Percentiles rank a stretch among this genome's conserved stretches.
Conservation (phyloP, 1,140 invertebrate genomes). For the Drosophila funebris region DNA sequence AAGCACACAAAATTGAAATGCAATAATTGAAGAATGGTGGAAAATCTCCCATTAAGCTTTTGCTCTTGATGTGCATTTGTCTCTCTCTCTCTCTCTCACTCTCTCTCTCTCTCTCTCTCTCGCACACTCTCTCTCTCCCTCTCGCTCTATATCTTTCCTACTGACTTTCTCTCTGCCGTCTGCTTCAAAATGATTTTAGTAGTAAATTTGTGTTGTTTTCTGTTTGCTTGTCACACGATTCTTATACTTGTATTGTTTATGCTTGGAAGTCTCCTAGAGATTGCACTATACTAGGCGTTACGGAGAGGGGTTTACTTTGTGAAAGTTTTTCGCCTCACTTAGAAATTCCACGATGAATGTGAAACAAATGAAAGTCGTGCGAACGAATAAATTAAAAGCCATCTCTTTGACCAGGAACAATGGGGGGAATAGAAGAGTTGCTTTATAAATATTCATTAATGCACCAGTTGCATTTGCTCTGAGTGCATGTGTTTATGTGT, state of each 20-base stretch:
- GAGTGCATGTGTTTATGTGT: constrained; percentile 9
- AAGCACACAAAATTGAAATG: constrained; percentile 31
- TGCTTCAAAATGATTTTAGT: constrained; percentile 27
- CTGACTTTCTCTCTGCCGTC: background rate
- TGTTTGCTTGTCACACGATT: constrained; percentile 27
- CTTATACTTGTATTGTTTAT: constrained; percentile 10
- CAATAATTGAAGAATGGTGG: constrained; percentile 25
- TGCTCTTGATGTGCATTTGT: background rate
- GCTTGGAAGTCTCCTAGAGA: background rate
- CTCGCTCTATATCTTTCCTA: background rate
- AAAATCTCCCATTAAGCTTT: constrained; percentile 54
- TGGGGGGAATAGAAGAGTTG: background rate
- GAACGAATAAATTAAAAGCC: constrained; percentile 71
- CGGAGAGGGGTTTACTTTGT: background rate
- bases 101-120: background rate
- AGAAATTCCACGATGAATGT: constrained; percentile 59
- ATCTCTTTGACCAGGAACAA: constrained; percentile 46
- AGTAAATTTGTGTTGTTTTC: constrained; percentile 37
- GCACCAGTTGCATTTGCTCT: constrained; percentile 46
- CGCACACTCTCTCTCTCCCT: background rate
- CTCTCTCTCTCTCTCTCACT: background rate
- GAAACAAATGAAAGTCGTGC: constrained; percentile 78
- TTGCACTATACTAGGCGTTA: background rate
- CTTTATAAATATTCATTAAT: constrained; percentile 74
- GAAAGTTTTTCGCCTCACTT: constrained; percentile 40